phyloP scores from a whole-genome alignment of 2,888 invertebrate genomes.

The Eilema sororculum region DNA sequence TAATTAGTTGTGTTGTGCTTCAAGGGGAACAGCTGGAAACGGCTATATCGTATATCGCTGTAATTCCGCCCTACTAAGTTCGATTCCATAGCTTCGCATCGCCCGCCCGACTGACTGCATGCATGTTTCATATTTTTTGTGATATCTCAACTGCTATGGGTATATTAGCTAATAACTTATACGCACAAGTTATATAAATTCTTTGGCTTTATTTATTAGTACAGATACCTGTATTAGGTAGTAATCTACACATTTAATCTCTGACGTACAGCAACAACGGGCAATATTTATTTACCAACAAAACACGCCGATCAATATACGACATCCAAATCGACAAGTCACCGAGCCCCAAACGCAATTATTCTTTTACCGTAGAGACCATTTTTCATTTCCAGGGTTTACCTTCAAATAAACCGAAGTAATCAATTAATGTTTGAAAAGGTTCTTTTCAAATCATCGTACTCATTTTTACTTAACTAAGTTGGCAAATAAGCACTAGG shows the following conservation, averaged over 20 bases:
- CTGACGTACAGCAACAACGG: too few relatives aligned
- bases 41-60: background rate
- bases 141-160: too few relatives aligned
- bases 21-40: background rate
- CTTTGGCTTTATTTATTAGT: too few relatives aligned
- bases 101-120: too few relatives aligned
- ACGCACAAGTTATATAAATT: too few relatives aligned
- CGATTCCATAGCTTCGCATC: background rate
- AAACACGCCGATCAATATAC: conserved; percentile 9
- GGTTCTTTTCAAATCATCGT: conserved; percentile 5
- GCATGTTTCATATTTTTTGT: too few relatives aligned
- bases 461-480: background rate
- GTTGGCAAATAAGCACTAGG: background rate
- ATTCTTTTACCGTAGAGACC: conserved; percentile 12
- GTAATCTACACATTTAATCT: background rate
- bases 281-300: conserved; percentile 1
- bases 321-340: conserved; percentile 12
- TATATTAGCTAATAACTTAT: too few relatives aligned
- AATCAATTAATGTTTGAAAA: conserved; percentile 17
- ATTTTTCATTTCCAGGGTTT: conserved; percentile 19
- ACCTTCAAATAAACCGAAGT: conserved; percentile 12
- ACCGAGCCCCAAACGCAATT: conserved; percentile 8
- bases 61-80: background rate
- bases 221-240: background rate
- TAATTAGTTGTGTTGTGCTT: background rate